A percentile compares a stretch with the other conserved stretches of the same genome.
phyloP scores from a whole-genome alignment of 2,888 invertebrate genomes.

The Epistrophe grossulariae region DNA sequence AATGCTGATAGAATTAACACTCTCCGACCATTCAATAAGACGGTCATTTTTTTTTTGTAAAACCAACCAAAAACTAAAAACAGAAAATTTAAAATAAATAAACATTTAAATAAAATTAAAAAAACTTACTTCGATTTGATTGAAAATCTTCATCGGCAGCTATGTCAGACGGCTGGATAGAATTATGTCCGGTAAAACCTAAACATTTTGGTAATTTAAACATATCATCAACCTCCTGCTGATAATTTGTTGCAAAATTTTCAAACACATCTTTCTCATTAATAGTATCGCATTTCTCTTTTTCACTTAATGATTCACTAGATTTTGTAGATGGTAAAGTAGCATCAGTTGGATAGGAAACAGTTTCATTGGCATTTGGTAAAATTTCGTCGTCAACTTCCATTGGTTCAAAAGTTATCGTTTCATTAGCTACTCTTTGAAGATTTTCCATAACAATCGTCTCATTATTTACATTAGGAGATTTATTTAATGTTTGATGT shows the following conservation, averaged over 20 bases:
- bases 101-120: slow-evolving; percentile 47
- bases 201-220: slow-evolving; percentile 77
- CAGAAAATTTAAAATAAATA: slow-evolving; percentile 41
- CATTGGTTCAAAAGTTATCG: slow-evolving; percentile 78
- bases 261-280: slow-evolving; percentile 82
- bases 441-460: slow-evolving; percentile 56
- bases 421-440: slow-evolving; percentile 32
- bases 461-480: slow-evolving; percentile 52
- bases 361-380: slow-evolving; percentile 68
- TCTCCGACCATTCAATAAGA: not conserved
- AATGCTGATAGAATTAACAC: not conserved
- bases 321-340: slow-evolving; percentile 4
- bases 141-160: slow-evolving; percentile 74
- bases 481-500: not conserved
- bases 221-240: slow-evolving; percentile 78
- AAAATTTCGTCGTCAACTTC: slow-evolving; percentile 79
- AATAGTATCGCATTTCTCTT: slow-evolving; percentile 78
- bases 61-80: not conserved
- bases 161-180: slow-evolving; percentile 52
- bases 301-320: slow-evolving; percentile 78
- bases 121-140: slow-evolving; percentile 76
- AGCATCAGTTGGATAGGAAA: slow-evolving; percentile 77
- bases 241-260: slow-evolving; percentile 76
- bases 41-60: not conserved
- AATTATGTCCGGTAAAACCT: slow-evolving; percentile 34